Evolutionary conservation across 2,888 invertebrate genomes (phyloP), one percentile per base, ranked within the genome.

Genomic region (Diloba caeruleocephala): DNA sequence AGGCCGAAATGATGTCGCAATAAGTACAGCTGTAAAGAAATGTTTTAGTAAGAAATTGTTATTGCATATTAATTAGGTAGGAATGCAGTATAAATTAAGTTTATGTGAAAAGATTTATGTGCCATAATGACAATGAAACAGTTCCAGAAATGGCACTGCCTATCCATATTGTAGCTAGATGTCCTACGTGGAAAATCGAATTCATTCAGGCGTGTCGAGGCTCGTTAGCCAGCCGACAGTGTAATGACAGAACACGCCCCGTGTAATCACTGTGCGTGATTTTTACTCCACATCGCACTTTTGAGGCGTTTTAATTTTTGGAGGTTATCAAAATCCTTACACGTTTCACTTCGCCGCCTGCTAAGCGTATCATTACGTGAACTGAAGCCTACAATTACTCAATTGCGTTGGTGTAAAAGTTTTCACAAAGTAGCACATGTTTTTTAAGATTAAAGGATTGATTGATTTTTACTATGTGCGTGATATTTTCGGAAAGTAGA

Each of bases 201-300:
- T 67, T 70, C 60, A 63, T 61, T 59, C 37, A 46, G 65, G 58
- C 58, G 66, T 61, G 43, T 14, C 39, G 38, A 28, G 44, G 76
- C 88, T 89, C 83, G 86, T 90, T 89, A 89, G 52, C 70, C 54
- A 55, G 76, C 44, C 78, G 88, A 87, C 87, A 79, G 79, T 69
- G 81, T 90, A 90, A 90, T 90, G 89, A 90, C 88, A 89, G 84
- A 71, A 65, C 78, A 79, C 89, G 88, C 90, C 90, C 81, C 82
- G 76, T 79, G 83, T 87, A 89, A 89, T 89, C 84, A 82, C 71
- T 66, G 71, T 76, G 76, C 79, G 80, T 82, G 87, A 89, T 88
- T 90, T 74, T 87, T 84, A 89, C 89, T 82, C 85, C 78, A 87
- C 86, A 88, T 90, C 84, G 85, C 88, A 88, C 89, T 82, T 84